A percentile compares a stretch with the other conserved stretches of the same genome.
These are phyloP conservation scores for Meloe dianella DNA, from an alignment of 2,888 invertebrate genomes.

Conservation along the genomic window DNA sequence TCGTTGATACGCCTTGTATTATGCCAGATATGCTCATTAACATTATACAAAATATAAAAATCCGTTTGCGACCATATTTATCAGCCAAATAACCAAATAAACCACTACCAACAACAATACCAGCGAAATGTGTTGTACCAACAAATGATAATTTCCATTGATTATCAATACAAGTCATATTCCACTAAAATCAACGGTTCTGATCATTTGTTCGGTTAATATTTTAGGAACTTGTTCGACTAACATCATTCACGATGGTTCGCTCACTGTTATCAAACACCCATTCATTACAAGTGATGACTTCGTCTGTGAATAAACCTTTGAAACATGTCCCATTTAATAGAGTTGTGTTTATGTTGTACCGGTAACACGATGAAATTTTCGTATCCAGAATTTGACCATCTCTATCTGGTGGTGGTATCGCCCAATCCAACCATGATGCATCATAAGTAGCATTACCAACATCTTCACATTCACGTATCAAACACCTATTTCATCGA, in stretches of 20 bases:
- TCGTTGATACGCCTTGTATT: conserved; percentile 62
- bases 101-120: conserved; percentile 67
- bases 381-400: conserved; percentile 48
- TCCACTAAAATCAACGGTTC: conserved; percentile 60
- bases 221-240: conserved; percentile 13
- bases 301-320: conserved; percentile 55
- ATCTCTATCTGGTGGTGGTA: conserved; percentile 54
- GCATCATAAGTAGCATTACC: conserved; percentile 51
- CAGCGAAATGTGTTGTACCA: conserved; percentile 69
- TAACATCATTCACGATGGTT: conserved; percentile 66
- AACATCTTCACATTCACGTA: conserved; percentile 64
- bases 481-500: conserved; percentile 58
- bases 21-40: conserved; percentile 66
- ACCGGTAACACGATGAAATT: conserved; percentile 54
- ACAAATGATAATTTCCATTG: conserved; percentile 68
- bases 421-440: conserved; percentile 61
- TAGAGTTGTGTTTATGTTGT: conserved; percentile 42
- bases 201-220: background rate
- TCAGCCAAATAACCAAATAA: conserved; percentile 68
- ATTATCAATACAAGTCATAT: conserved; percentile 66
- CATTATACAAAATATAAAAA: conserved; percentile 65
- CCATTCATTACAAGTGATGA: conserved; percentile 61
- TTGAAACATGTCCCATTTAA: conserved; percentile 49
- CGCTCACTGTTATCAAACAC: conserved; percentile 62
- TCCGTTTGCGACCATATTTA: conserved; percentile 66